Percentiles rank a stretch among this genome's conserved stretches.
These are phyloP conservation scores for Oreortyx pictus DNA, from an alignment of 2,797 vertebrate species.

Conservation along the genomic window DNA sequence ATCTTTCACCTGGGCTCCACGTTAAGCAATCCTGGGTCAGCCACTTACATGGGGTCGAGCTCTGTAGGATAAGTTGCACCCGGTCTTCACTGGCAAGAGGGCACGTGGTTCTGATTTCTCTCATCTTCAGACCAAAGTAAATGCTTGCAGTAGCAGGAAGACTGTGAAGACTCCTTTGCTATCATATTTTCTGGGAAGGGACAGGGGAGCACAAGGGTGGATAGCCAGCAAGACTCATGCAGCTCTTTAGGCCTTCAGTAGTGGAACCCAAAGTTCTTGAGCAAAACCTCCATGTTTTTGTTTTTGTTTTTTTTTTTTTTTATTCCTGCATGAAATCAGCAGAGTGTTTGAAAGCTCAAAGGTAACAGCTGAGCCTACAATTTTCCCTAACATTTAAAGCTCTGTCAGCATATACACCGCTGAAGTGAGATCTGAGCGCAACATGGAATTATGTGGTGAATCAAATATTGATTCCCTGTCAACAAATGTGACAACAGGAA, in stretches of 20 bases:
- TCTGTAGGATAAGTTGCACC: fast-evolving
- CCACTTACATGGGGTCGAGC: not conserved
- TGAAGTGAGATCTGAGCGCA: not conserved
- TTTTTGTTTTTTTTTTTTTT: too few relatives aligned
- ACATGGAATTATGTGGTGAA: conserved; percentile 20
- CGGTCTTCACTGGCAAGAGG: not conserved
- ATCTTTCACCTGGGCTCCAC: not conserved
- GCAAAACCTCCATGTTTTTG: too few relatives aligned
- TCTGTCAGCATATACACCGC: not conserved
- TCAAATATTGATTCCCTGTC: conserved; percentile 39
- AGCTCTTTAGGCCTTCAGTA: too few relatives aligned
- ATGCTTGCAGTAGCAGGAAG: not conserved
- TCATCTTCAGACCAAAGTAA: not conserved
- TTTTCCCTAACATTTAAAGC: not conserved
- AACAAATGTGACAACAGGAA: conserved; percentile 41
- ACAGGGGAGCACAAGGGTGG: not conserved
- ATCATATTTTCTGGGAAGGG: not conserved
- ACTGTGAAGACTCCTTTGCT: not conserved
- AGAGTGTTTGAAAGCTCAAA: not conserved
- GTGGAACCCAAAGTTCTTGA: too few relatives aligned
- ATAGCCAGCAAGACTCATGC: not conserved
- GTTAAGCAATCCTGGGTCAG: not conserved
- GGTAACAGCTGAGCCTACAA: not conserved
- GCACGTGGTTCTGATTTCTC: not conserved
- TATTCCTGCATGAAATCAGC: not conserved